Conservation (phyloP, 2,113 vertebrate genomes). For the Stercorarius parasiticus region DNA sequence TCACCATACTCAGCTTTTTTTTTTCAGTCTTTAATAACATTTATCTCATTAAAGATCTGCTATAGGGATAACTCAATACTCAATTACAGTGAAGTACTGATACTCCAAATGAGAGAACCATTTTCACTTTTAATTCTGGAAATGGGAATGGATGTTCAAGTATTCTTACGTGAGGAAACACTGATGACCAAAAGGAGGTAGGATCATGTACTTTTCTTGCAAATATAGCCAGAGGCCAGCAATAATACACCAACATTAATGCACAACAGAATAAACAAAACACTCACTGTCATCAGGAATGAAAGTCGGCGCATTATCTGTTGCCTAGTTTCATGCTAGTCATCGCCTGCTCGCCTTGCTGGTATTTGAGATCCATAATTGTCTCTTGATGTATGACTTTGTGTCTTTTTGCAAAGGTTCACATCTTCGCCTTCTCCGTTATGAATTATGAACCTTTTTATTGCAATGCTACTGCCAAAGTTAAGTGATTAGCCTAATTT, state of each 20-base stretch:
- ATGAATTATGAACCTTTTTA: not conserved
- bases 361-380: not conserved
- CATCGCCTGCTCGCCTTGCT: not conserved
- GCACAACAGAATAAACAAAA: not conserved
- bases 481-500: conserved; percentile 11
- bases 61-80: not conserved
- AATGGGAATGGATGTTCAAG: conserved; percentile 41
- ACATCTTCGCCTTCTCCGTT: not conserved
- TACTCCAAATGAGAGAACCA: conserved; percentile 15
- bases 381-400: not conserved
- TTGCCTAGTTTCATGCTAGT: not conserved
- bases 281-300: not conserved
- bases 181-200: conserved; percentile 52
- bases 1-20: not conserved
- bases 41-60: conserved; percentile 19
- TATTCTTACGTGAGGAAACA: conserved; percentile 34
- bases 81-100: conserved; percentile 16
- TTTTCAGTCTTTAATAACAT: conserved; percentile 15
- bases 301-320: not conserved
- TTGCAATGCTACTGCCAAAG: conserved; percentile 20
- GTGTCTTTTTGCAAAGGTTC: not conserved
- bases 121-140: conserved; percentile 48
- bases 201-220: conserved; percentile 23
- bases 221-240: not conserved
- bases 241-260: not conserved